phyloP scores from a whole-genome alignment of 2,113 vertebrate genomes.

The Cnemophilus loriae region DNA sequence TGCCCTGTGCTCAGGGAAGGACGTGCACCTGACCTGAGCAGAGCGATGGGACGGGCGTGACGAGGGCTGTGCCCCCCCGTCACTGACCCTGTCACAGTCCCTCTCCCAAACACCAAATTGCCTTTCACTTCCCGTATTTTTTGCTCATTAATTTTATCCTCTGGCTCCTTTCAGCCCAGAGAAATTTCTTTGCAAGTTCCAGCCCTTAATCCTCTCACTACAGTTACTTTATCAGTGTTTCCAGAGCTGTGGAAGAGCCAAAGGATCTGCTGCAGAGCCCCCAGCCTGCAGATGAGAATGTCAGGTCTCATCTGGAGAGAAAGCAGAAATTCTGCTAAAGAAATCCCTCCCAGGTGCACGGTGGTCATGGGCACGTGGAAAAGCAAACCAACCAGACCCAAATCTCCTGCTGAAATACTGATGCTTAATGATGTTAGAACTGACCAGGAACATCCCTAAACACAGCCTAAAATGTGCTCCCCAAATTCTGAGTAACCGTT shows the following conservation, averaged over 20 bases:
- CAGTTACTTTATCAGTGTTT: neutral
- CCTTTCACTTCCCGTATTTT: neutral
- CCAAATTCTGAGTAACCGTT: neutral
- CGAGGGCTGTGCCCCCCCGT: neutral
- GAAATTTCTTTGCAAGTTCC: neutral
- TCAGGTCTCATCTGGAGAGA: neutral
- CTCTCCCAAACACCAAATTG: neutral
- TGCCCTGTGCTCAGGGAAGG: neutral
- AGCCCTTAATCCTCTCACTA: neutral
- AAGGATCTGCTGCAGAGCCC: neutral
- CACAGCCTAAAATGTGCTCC: neutral
- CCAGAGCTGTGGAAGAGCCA: neutral
- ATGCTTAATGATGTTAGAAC: neutral
- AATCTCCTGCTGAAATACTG: neutral
- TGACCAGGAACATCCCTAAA: neutral
- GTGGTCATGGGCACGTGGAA: neutral
- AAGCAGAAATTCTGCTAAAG: neutral
- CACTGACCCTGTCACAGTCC: neutral
- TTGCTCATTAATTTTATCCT: neutral
- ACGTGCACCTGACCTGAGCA: neutral
- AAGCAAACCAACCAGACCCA: neutral
- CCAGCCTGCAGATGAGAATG: neutral
- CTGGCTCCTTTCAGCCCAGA: neutral
- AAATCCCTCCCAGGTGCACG: neutral
- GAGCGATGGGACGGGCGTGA: neutral